A percentile compares a stretch with the other conserved stretches of the same genome.
phyloP scores from a whole-genome alignment of 2,113 vertebrate species.

The Ceuthmochares aereus region DNA sequence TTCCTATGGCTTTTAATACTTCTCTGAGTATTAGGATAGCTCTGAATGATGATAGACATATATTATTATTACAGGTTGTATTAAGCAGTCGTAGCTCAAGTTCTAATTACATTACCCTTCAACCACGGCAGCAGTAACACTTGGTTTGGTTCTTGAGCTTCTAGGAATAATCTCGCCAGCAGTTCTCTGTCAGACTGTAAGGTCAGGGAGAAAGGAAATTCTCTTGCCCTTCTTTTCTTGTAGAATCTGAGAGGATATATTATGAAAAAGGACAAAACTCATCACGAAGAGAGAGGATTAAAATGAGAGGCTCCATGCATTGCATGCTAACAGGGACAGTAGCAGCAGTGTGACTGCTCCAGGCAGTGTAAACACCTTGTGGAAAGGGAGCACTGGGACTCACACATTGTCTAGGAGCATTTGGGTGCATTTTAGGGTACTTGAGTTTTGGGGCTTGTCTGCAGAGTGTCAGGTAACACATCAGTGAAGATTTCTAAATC shows the following conservation, averaged over 20 bases:
- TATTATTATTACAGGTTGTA: conserved; percentile 39
- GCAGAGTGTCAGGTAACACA: neutral
- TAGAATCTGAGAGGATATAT: neutral
- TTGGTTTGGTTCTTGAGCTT: neutral
- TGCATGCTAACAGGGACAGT: neutral
- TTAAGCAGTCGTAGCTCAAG: conserved; percentile 29
- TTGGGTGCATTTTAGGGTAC: neutral
- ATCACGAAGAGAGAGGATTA: neutral
- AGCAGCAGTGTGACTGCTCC: neutral
- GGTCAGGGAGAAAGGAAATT: conserved; percentile 5
- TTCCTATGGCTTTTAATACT: conserved; percentile 58
- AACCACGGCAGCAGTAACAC: conserved; percentile 42
- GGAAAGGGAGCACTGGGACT: neutral
- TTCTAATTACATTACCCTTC: conserved; percentile 40
- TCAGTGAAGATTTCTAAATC: neutral
- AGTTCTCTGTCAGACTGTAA: neutral
- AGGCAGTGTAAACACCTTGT: fast-evolving
- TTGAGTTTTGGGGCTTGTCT: neutral
- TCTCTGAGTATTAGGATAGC: conserved; percentile 13
- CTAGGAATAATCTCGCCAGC: neutral
- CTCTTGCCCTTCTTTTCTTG: neutral
- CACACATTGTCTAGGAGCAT: fast-evolving
- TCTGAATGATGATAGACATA: conserved; percentile 30
- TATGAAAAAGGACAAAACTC: neutral
- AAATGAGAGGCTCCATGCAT: neutral